Conservation (phyloP, 1,140 invertebrate species). For the Druon quercuslanigerum region DNA sequence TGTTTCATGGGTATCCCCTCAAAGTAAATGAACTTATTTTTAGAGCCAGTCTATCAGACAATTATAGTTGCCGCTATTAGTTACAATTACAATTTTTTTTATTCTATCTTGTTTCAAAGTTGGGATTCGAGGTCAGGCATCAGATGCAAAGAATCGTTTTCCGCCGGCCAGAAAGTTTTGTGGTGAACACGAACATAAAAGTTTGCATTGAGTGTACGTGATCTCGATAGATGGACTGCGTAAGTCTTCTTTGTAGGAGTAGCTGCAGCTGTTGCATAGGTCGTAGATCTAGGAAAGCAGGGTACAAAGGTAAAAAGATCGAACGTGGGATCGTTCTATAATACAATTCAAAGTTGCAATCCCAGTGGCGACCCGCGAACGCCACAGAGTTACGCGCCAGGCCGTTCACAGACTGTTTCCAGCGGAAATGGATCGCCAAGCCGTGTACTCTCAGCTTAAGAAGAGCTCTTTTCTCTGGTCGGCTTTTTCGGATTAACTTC, state of each 20-base stretch:
- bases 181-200: background rate
- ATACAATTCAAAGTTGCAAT: slow-evolving; percentile 57
- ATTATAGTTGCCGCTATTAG: too few relatives aligned
- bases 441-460: slow-evolving; percentile 24
- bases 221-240: slow-evolving; percentile 5
- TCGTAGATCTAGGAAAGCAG: background rate
- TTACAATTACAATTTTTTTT: too few relatives aligned
- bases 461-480: background rate
- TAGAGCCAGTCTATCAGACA: too few relatives aligned
- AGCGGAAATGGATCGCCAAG: slow-evolving; percentile 19
- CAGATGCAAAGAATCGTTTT: background rate
- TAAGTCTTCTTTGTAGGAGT: slow-evolving; percentile 9
- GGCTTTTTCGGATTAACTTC: background rate
- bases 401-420: background rate
- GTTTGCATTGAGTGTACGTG: background rate
- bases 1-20: too few relatives aligned
- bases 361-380: slow-evolving; percentile 48
- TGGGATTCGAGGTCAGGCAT: slow-evolving; percentile 3
- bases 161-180: slow-evolving; percentile 22
- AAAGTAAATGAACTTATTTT: too few relatives aligned
- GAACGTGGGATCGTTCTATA: slow-evolving; percentile 33
- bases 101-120: background rate
- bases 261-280: slow-evolving; percentile 9
- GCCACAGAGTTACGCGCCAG: slow-evolving; percentile 52
- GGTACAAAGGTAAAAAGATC: background rate